These are phyloP conservation scores for Schmidtea mediterranea DNA, from an alignment of 1,140 invertebrate species.

Conservation along the genomic window DNA sequence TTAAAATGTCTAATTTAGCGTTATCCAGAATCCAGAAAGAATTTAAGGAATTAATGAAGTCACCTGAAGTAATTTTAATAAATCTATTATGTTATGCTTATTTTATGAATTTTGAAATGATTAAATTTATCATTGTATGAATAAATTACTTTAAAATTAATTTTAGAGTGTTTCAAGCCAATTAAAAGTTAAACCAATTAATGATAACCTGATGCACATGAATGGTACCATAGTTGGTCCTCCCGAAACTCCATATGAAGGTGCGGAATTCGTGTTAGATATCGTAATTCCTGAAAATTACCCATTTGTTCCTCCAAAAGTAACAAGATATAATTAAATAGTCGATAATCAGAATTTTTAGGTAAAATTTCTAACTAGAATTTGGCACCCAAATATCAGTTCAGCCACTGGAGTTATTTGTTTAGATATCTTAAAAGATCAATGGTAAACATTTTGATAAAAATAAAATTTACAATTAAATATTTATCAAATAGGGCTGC, in stretches of 20 bases:
- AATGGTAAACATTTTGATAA: slow-evolving; percentile 40
- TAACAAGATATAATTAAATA: too few species aligned
- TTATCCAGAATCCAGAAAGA: background rate
- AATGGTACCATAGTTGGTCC: slow-evolving; percentile 55
- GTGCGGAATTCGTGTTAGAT: slow-evolving; percentile 62
- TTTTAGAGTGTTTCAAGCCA: background rate
- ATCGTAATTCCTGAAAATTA: slow-evolving; percentile 58
- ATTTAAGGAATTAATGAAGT: slow-evolving; percentile 3
- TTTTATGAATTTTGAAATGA: too few species aligned
- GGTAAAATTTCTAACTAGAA: slow-evolving; percentile 64
- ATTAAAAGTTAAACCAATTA: background rate
- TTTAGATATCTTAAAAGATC: slow-evolving; percentile 92
- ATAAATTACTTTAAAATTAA: too few species aligned
- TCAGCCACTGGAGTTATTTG: slow-evolving; percentile 95
- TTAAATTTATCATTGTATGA: too few species aligned
- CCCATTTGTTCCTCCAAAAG: slow-evolving; percentile 43
- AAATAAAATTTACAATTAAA: background rate
- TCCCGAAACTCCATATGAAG: slow-evolving; percentile 58
- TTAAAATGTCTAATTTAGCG: background rate
- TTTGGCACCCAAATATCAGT: slow-evolving; percentile 99
- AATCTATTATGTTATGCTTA: background rate
- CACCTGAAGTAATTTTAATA: background rate
- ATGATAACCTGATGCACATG: slow-evolving; percentile 3
- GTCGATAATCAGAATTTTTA: too few species aligned
- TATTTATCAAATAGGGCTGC: slow-evolving; percentile 45